A percentile compares a stretch with the other conserved stretches of the same genome.
These are phyloP conservation scores for Monodelphis domestica DNA, from an alignment of 2,797 vertebrate genomes.

Conservation along the genomic window DNA sequence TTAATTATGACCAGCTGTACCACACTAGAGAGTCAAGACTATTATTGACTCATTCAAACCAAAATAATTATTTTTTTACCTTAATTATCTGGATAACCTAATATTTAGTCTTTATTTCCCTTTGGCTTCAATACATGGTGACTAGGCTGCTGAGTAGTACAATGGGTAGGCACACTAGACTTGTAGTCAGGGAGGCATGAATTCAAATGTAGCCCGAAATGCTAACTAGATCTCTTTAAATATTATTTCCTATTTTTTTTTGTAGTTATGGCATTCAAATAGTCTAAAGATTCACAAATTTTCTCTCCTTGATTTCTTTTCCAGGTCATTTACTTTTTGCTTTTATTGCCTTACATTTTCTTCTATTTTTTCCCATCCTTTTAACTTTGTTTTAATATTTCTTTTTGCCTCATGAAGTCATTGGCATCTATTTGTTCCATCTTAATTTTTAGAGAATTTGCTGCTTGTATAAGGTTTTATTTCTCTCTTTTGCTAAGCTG, in stretches of 20 bases:
- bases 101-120: not conserved
- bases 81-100: conserved; percentile 9
- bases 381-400: not conserved
- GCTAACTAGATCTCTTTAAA: not conserved
- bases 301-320: not conserved
- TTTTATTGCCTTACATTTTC: not conserved
- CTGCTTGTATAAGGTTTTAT: not conserved
- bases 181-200: not conserved
- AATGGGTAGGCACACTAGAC: not conserved
- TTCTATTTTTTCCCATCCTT: not conserved
- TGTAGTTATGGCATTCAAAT: not conserved
- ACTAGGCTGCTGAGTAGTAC: not conserved
- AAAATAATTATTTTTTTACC: not conserved
- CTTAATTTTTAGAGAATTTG: not conserved
- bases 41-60: not conserved
- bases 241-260: not conserved
- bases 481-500: not conserved
- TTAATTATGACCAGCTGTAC: not conserved
- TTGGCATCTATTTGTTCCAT: not conserved
- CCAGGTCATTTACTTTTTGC: not conserved
- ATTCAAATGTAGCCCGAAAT: not conserved
- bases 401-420: not conserved
- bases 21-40: not conserved
- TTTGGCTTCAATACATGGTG: not conserved
- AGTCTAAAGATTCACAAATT: not conserved